A percentile compares a stretch with the other conserved stretches of the same genome.
Conservation (phyloP, 2,113 vertebrate species). For the Albula goreensis region DNA sequence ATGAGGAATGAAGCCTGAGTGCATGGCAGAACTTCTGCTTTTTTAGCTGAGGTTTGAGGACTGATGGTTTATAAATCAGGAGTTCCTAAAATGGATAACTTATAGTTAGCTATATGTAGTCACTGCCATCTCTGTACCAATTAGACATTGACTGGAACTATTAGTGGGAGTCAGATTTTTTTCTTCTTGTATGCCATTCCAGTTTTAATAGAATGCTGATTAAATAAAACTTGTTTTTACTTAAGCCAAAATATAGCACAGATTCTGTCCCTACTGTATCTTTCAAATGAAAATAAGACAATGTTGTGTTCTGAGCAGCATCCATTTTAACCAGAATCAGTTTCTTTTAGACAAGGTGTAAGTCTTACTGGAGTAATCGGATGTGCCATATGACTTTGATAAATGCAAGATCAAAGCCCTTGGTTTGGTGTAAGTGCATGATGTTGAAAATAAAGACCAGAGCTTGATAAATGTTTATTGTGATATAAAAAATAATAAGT, state of each 20-base stretch:
- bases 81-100: neutral
- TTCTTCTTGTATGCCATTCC: neutral
- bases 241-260: neutral
- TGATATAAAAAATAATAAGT: too few relatives aligned
- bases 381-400: neutral
- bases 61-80: neutral
- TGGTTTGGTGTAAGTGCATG: neutral
- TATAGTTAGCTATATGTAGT: neutral
- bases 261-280: too few relatives aligned
- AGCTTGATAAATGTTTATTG: neutral
- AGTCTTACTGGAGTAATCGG: too few relatives aligned
- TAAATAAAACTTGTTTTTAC: neutral
- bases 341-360: too few relatives aligned
- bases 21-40: neutral
- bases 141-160: neutral
- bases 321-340: too few relatives aligned
- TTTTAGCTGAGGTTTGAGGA: neutral
- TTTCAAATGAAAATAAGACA: too few relatives aligned
- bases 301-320: too few relatives aligned
- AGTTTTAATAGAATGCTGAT: neutral
- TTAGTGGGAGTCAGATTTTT: conserved; percentile 3
- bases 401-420: too few relatives aligned
- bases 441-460: neutral
- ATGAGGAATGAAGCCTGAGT: neutral
- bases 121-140: neutral